A percentile compares a stretch with the other conserved stretches of the same genome.
Evolutionary conservation across 2,797 vertebrate species (phyloP).

Genomic region (Sorex maritimensis): DNA sequence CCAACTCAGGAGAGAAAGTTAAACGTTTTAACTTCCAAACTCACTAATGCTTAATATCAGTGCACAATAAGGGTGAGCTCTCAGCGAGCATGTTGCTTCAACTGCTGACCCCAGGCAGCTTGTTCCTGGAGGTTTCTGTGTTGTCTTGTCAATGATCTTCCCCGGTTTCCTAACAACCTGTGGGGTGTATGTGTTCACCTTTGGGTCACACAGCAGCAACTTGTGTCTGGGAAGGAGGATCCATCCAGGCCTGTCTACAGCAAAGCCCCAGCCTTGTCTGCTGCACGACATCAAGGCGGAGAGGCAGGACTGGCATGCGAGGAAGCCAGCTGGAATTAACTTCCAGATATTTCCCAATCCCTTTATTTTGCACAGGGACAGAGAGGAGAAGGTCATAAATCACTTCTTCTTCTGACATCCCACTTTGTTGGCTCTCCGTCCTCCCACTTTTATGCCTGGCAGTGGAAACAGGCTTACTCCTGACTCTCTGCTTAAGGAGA

Average conservation of each 20-base stretch:
- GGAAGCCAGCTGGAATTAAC: background rate
- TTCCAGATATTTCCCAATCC: background rate
- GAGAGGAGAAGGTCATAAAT: background rate
- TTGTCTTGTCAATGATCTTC: background rate
- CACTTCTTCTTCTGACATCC: background rate
- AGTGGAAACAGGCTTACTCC: too few relatives aligned
- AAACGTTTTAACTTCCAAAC: background rate
- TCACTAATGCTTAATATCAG: background rate
- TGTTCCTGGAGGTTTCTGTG: background rate
- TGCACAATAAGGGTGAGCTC: background rate
- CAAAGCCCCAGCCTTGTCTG: background rate
- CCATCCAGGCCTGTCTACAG: background rate
- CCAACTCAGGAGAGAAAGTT: background rate
- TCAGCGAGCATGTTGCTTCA: background rate
- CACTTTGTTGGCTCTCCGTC: rapidly evolving
- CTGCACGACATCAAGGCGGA: background rate
- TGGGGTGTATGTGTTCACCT: background rate
- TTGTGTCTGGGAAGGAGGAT: background rate
- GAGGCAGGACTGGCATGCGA: background rate
- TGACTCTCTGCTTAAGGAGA: too few relatives aligned
- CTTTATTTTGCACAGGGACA: background rate
- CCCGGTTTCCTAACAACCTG: background rate
- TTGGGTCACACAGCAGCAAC: background rate
- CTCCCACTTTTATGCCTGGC: background rate
- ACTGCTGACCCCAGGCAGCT: rapidly evolving